A percentile compares a stretch with the other conserved stretches of the same genome.
phyloP scores from a whole-genome alignment of 2,888 invertebrate species.

The Himalopsyche anomala region DNA sequence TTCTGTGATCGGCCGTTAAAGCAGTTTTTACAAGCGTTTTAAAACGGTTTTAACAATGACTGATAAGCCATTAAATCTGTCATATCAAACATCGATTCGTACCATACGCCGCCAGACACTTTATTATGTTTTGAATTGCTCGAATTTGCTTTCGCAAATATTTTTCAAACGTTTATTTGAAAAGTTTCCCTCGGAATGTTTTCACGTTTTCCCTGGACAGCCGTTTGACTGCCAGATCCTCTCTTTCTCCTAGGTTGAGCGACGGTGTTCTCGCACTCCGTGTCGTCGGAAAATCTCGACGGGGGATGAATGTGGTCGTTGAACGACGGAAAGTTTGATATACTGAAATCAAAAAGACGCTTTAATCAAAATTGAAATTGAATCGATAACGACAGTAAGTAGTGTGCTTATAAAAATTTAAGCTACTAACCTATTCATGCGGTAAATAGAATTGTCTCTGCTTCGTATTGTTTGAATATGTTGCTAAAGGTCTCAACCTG shows the following conservation, averaged over 20 bases:
- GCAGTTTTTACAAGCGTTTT: too few species aligned
- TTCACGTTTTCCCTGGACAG: conserved; percentile 69
- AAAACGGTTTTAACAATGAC: too few species aligned
- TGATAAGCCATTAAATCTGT: too few species aligned
- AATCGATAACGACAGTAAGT: conserved; percentile 4
- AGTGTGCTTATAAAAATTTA: conserved; percentile 40
- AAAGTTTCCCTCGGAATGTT: conserved; percentile 83
- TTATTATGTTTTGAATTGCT: background rate
- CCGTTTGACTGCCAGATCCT: conserved; percentile 66
- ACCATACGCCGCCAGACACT: background rate
- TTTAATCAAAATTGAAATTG: conserved; percentile 46
- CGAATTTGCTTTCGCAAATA: background rate
- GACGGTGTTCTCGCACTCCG: conserved; percentile 77
- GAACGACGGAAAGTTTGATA: conserved; percentile 88
- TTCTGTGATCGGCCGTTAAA: too few species aligned
- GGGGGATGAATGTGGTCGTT: conserved; percentile 91
- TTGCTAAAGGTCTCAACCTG: conserved; percentile 65
- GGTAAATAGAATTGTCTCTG: conserved; percentile 65
- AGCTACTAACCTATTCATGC: conserved; percentile 64
- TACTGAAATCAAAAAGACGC: conserved; percentile 74
- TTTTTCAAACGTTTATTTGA: conserved; percentile 87
- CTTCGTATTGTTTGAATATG: conserved; percentile 66
- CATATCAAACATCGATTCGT: too few species aligned
- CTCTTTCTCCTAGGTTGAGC: conserved; percentile 74
- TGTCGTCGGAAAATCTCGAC: conserved; percentile 89